Evolutionary conservation across 2,888 invertebrate genomes (phyloP).

Genomic region (Ophioninae sp.): DNA sequence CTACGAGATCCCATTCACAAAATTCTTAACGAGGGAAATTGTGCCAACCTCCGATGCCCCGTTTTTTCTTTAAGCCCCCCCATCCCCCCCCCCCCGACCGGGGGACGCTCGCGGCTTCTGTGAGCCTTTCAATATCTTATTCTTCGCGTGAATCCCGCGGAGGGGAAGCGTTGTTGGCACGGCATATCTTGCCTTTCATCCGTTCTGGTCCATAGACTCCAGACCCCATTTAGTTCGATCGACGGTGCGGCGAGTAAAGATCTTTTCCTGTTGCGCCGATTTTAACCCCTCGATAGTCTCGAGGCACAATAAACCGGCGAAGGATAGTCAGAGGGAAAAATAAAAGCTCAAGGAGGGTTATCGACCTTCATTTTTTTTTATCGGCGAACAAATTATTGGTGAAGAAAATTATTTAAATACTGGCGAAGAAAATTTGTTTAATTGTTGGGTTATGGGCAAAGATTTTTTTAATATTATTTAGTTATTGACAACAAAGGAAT

Average conservation of each 20-base stretch:
- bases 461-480: too few species aligned
- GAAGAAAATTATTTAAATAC: too few species aligned
- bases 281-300: conserved; percentile 23
- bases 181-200: conserved; percentile 48
- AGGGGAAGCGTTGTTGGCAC: conserved; percentile 19
- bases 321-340: neutral
- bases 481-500: too few species aligned
- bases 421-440: too few species aligned
- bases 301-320: conserved; percentile 26
- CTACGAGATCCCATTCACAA: conserved; percentile 53
- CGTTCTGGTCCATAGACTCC: conserved; percentile 19
- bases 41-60: conserved; percentile 35
- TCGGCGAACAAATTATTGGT: too few species aligned
- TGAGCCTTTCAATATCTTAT: neutral
- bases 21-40: conserved; percentile 56
- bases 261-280: conserved; percentile 52
- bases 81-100: neutral
- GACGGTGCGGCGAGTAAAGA: conserved; percentile 42
- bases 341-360: neutral
- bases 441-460: too few species aligned
- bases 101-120: neutral
- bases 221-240: conserved; percentile 11
- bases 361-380: neutral
- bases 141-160: neutral
- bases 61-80: neutral